Conservation (phyloP, 2,113 vertebrate species). For the Uropsilus gracilis region DNA sequence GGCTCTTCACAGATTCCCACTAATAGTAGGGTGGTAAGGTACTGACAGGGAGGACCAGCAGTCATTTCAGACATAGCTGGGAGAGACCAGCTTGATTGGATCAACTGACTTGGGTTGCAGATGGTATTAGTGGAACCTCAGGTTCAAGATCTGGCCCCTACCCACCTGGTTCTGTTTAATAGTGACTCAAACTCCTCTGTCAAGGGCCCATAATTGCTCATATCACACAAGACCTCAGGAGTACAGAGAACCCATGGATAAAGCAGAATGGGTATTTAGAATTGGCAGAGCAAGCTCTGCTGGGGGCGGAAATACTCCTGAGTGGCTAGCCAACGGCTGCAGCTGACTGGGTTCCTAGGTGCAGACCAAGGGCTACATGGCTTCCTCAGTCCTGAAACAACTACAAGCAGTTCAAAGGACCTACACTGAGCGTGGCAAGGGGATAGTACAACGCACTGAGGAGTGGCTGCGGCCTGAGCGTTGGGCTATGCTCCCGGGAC, state of each 20-base stretch:
- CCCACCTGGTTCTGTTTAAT: neutral
- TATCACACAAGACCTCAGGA: neutral
- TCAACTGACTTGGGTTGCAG: neutral
- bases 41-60: conserved; percentile 81
- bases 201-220: neutral
- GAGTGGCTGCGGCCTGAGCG: neutral
- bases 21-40: neutral
- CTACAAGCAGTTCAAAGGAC: neutral
- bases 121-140: neutral
- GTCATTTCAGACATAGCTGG: neutral
- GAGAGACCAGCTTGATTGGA: neutral
- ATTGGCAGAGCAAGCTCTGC: neutral
- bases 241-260: neutral
- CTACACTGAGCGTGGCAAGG: too few species aligned
- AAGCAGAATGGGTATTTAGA: neutral
- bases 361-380: neutral
- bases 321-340: neutral
- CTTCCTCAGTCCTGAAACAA: neutral
- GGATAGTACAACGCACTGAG: neutral
- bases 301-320: neutral
- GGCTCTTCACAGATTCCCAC: neutral
- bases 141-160: neutral
- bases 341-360: neutral
- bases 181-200: neutral
- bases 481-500: neutral